These are phyloP conservation scores for Parelbella ahira DNA, from an alignment of 2,888 invertebrate species.

Conservation along the genomic window DNA sequence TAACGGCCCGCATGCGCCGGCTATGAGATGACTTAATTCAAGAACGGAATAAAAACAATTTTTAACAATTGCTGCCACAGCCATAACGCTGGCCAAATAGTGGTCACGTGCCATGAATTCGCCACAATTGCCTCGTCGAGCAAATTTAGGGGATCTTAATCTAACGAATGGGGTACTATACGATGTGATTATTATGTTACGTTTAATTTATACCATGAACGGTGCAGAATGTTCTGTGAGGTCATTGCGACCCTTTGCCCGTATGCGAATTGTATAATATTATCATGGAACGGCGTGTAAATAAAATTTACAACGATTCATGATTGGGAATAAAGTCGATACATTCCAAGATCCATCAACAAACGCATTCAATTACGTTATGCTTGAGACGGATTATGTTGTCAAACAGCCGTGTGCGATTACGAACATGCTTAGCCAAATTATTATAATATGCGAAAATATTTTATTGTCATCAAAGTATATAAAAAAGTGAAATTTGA, in stretches of 20 bases:
- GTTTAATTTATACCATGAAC: slow-evolving; percentile 22
- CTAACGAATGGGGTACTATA: slow-evolving; percentile 53
- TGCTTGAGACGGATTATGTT: too few relatives aligned
- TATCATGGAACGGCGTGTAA: background rate
- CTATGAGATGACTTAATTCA: slow-evolving; percentile 65
- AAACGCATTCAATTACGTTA: background rate
- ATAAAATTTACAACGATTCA: background rate
- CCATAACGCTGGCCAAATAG: slow-evolving; percentile 49
- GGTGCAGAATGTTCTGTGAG: slow-evolving; percentile 21
- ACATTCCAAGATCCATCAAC: background rate
- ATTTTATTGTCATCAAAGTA: too few relatives aligned
- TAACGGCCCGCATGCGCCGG: slow-evolving; percentile 62
- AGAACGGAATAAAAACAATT: slow-evolving; percentile 62
- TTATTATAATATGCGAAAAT: too few relatives aligned
- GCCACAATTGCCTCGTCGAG: slow-evolving; percentile 64
- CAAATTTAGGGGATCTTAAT: slow-evolving; percentile 53
- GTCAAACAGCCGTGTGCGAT: too few relatives aligned
- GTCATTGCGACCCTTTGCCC: slow-evolving; percentile 26
- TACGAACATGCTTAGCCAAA: too few relatives aligned
- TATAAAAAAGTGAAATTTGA: too few relatives aligned
- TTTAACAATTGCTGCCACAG: slow-evolving; percentile 61
- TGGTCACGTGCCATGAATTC: slow-evolving; percentile 73
- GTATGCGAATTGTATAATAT: slow-evolving; percentile 28
- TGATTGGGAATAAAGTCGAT: too few relatives aligned
- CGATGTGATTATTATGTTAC: slow-evolving; percentile 62